Evolutionary conservation across 92 coral and sea anemone genomes (phyloP).

Genomic region (Porites divaricata): DNA sequence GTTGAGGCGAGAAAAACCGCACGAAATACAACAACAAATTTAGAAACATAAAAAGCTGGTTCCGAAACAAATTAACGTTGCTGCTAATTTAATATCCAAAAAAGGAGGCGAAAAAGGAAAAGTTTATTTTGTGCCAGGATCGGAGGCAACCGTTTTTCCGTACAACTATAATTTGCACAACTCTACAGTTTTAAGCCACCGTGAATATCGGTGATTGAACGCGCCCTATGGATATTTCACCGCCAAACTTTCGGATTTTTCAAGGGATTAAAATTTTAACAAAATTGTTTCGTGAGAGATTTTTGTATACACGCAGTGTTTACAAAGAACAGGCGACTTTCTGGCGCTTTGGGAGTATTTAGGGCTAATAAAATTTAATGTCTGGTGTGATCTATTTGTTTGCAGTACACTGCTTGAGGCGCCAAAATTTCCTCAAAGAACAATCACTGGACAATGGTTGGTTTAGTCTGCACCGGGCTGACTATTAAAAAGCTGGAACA

Average conservation of each 20-base stretch:
- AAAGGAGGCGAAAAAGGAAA: background rate
- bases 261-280: background rate
- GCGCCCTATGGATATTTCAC: background rate
- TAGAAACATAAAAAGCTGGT: background rate
- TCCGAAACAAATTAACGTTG: slow-evolving; percentile 29
- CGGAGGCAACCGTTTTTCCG: background rate
- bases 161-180: too few relatives aligned
- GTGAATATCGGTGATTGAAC: too few relatives aligned
- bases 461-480: slow-evolving; percentile 17
- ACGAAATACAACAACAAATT: slow-evolving; percentile 1
- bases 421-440: slow-evolving; percentile 34
- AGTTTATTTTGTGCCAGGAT: background rate
- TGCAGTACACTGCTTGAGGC: slow-evolving; percentile 12
- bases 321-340: slow-evolving; percentile 39
- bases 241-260: slow-evolving; percentile 6
- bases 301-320: slow-evolving; percentile 33
- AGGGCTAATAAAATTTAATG: slow-evolving; percentile 33
- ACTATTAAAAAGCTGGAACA: slow-evolving; percentile 15
- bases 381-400: slow-evolving; percentile 13
- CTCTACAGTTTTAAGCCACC: too few relatives aligned
- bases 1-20: background rate
- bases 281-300: slow-evolving; percentile 25
- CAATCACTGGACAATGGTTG: slow-evolving; percentile 5
- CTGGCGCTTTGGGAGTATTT: slow-evolving; percentile 32
- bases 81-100: background rate